Base-by-base conservation (phyloP, 2,888 invertebrate species). In the Rhimphoctona megacephalus region DNA sequence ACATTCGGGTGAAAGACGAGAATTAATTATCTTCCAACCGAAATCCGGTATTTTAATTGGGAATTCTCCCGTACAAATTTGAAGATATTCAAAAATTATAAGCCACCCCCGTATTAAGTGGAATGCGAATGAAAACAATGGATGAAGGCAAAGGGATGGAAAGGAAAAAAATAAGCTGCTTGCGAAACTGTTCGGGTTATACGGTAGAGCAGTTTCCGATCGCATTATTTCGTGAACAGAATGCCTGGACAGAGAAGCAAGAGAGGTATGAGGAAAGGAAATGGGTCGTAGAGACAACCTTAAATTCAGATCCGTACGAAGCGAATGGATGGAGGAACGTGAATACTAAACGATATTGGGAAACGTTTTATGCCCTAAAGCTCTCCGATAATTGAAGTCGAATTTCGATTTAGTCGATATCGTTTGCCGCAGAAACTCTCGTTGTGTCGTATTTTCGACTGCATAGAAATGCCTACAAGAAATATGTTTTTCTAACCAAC, bases 341-440 rank as follows among this genome's bases (percentile, higher is more conserved):
- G 86, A 81, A 87, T 87, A 64, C 84, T 82, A 76, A 87, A 84
- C 86, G 84, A 84, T 87, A 87, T 87, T 87, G 86, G 86, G 85
- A 87, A 87, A 87, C 86, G 84, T 87, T 87, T 87, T 84, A 79
- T 85, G 79, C 79, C 84, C 79, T 30, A 70, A 79, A 85, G 86
- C 86, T 79, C 84, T 82, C 79, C 84, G 84, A 87, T 87, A 87
- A 87, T 87, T 86, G 86, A 84, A 84, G 81, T 78, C 49, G 86
- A 87, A 87, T 85, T 87, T 85, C 86, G 69, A 79, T 85, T 79
- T 43, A 79, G 33, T 46, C 36, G 66, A 74, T 33, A 49, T 49
- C 36, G 54, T 61, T 22, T 57, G 19, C 57, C 64, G 7, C 39
- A 39, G 39, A 22, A 57, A 39, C 25, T 46, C 17, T 70, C 70